phyloP scores from a whole-genome alignment of 2,113 vertebrate genomes.

The Cyanistes caeruleus region DNA sequence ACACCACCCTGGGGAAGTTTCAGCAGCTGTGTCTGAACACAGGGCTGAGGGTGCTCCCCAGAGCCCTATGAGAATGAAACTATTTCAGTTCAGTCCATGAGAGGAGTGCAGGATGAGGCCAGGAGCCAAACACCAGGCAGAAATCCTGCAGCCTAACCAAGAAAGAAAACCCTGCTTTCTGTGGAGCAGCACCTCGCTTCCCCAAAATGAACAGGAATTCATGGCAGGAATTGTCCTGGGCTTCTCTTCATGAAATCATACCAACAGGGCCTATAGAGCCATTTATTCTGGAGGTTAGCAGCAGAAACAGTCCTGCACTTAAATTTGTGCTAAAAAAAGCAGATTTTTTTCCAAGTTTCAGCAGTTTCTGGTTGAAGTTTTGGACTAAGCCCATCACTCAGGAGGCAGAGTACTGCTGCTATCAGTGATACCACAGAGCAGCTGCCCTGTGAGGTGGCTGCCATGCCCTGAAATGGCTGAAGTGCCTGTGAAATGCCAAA shows the following conservation, averaged over 20 bases:
- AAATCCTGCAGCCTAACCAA: background rate
- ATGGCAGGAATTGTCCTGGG: background rate
- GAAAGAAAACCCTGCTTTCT: background rate
- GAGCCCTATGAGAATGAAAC: too few species aligned
- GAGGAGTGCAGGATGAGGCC: background rate
- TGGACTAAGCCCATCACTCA: background rate
- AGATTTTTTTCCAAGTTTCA: background rate
- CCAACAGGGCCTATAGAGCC: background rate
- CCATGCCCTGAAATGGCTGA: background rate
- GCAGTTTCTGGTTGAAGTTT: background rate
- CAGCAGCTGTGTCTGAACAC: background rate
- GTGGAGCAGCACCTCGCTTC: background rate
- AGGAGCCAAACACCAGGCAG: accelerated
- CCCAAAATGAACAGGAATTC: background rate
- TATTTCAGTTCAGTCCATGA: background rate
- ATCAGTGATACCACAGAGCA: background rate
- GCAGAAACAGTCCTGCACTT: background rate
- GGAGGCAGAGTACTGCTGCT: background rate
- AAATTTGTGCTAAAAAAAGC: background rate
- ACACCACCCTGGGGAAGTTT: background rate
- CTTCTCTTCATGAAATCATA: background rate
- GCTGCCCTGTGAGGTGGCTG: background rate
- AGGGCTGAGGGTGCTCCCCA: background rate
- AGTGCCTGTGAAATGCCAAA: background rate
- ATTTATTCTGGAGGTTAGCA: background rate